These are phyloP conservation scores for Anthonomus grandis DNA, from an alignment of 1,140 invertebrate species.

Conservation along the genomic window DNA sequence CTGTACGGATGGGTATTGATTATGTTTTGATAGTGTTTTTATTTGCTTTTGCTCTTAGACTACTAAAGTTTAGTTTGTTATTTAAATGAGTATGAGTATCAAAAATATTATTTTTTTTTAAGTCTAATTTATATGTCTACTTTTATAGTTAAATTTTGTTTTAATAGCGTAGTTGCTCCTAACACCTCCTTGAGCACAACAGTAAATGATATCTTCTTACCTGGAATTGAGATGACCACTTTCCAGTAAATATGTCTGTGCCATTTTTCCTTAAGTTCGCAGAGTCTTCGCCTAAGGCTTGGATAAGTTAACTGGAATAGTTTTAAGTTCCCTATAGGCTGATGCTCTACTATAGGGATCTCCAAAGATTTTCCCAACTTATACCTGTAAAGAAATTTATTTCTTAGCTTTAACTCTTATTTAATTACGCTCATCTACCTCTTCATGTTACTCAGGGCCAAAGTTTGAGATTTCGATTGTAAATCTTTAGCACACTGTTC, in stretches of 20 bases:
- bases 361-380: conserved; percentile 50
- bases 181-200: neutral
- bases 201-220: too few species aligned
- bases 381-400: conserved; percentile 40
- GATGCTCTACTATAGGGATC: conserved; percentile 46
- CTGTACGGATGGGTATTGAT: too few species aligned
- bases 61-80: too few species aligned
- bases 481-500: conserved; percentile 53
- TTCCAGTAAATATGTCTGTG: conserved; percentile 65
- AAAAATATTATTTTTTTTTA: too few species aligned
- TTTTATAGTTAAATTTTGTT: too few species aligned
- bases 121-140: too few species aligned
- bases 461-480: conserved; percentile 51
- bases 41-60: too few species aligned
- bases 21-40: too few species aligned
- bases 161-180: too few species aligned
- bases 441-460: conserved; percentile 56
- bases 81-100: too few species aligned
- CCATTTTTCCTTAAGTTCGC: conserved; percentile 51
- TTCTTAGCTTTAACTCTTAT: too few species aligned
- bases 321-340: conserved; percentile 48
- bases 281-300: conserved; percentile 50
- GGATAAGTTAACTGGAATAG: conserved; percentile 52
- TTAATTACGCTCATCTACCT: too few species aligned
- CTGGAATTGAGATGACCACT: conserved; percentile 50